phyloP scores from a whole-genome alignment of 2,888 invertebrate genomes.

The Tetragnatha montana region DNA sequence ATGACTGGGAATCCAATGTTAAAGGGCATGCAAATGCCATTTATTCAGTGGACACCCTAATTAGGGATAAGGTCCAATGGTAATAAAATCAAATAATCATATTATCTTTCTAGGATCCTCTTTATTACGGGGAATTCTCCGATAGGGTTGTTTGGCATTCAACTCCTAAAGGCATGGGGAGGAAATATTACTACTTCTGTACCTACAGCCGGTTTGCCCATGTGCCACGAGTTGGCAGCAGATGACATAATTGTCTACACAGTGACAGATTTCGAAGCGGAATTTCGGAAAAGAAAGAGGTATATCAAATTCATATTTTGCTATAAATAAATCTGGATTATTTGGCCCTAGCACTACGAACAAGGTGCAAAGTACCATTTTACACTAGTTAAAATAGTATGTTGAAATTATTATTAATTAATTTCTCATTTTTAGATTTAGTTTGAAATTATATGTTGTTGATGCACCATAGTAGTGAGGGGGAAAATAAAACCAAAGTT shows the following conservation, averaged over 20 bases:
- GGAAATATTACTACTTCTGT: constrained; percentile 79
- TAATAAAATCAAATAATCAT: too few species aligned
- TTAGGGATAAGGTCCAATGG: too few species aligned
- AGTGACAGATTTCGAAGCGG: constrained; percentile 72
- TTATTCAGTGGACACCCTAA: too few species aligned
- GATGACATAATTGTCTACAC: constrained; percentile 78
- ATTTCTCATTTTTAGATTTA: too few species aligned
- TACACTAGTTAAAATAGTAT: not conserved
- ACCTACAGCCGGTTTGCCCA: constrained; percentile 78
- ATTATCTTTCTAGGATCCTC: constrained; percentile 77
- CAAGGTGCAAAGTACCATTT: not conserved
- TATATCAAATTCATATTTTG: constrained; percentile 9
- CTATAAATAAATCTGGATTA: constrained; percentile 10
- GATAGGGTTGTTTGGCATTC: constrained; percentile 80
- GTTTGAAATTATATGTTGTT: not conserved
- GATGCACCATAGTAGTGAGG: not conserved
- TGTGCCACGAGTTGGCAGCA: constrained; percentile 80
- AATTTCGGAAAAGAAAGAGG: constrained; percentile 72
- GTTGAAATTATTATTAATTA: too few species aligned
- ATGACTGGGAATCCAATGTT: too few species aligned
- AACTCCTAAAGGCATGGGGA: constrained; percentile 80
- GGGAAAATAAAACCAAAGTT: not conserved
- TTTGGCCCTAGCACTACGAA: not conserved
- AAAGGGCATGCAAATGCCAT: too few species aligned
- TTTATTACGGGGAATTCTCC: constrained; percentile 80